Base-by-base conservation (phyloP, 2,113 vertebrate species). In the Hystrix cristata region DNA sequence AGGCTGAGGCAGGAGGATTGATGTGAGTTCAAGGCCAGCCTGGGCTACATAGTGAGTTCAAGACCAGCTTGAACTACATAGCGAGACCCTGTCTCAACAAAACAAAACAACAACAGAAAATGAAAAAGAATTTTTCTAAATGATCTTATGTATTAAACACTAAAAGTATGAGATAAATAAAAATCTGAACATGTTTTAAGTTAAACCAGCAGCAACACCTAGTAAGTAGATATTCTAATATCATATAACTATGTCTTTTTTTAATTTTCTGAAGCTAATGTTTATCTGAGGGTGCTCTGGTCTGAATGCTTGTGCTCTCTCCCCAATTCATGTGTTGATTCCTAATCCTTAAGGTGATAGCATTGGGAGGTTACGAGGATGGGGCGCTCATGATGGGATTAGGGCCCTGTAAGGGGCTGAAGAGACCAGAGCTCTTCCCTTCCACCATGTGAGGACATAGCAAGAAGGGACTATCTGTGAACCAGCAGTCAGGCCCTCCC, bases 141-240 rank as follows among this genome's bases (percentile, higher is more conserved):
- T 95, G 64, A 25, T 69, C 90, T 93, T 95, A 91, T 60, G 86
- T 86, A 94, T 76, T 53, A 95, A 60, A 94, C 43, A 95, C 57
- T 94, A 88, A 90, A 97, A 87, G 53, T 82, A 85, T 57, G 81
- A 90, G 31, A 91, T 93, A 97, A 97, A 91, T 95, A 96, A 96
- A 97, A 88, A 97, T 87, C 84, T 80, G 59, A 96, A 96, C 48
- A 60, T 82, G 23, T 97, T 95, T 96, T 90, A 90, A 97, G 76
- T 96, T 96, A 96, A 96, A 83, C 34, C 29, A 94, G 81, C 51
- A 88, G 38, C 85, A 84, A 92, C 43, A 89, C 12, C 48, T 96
- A 95, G 38, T 69, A 89, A 93, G 25, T 64, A 85, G 72, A 91
- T 65, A 29, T 71, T 91, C 51, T 96, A 91, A 90, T 16, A 4